phyloP scores from a whole-genome alignment of 2,113 vertebrate genomes.

The Aphelocoma coerulescens region DNA sequence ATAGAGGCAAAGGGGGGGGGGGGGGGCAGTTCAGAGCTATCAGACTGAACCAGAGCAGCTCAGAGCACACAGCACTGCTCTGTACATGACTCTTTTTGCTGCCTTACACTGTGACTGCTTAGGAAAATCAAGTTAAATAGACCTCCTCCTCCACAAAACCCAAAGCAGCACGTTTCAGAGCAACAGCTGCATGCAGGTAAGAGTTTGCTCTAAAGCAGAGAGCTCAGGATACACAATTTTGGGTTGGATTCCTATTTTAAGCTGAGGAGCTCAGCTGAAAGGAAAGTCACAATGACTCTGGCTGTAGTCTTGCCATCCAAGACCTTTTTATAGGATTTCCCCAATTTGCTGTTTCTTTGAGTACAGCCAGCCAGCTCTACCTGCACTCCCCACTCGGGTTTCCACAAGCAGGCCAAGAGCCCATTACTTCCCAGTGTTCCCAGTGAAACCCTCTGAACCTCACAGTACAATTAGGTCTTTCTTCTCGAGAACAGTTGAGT shows the following conservation, averaged over 20 bases:
- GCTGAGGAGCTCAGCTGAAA: neutral
- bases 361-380: neutral
- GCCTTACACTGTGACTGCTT: neutral
- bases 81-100: neutral
- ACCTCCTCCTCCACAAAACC: neutral
- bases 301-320: neutral
- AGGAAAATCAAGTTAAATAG: neutral
- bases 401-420: neutral
- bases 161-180: neutral
- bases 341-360: neutral
- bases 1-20: neutral
- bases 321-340: neutral
- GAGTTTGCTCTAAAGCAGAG: neutral
- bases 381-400: neutral
- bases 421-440: constrained; percentile 18
- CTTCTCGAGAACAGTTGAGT: constrained; percentile 36
- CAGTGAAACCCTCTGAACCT: constrained; percentile 38
- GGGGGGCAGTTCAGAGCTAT: neutral
- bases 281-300: neutral
- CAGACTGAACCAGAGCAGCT: neutral
- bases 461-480: constrained; percentile 39
- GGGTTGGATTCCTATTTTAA: neutral
- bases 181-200: neutral
- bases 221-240: neutral
- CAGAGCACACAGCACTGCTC: neutral